Base-by-base conservation (phyloP, 2,888 invertebrate genomes). In the Corbicula japonica region DNA sequence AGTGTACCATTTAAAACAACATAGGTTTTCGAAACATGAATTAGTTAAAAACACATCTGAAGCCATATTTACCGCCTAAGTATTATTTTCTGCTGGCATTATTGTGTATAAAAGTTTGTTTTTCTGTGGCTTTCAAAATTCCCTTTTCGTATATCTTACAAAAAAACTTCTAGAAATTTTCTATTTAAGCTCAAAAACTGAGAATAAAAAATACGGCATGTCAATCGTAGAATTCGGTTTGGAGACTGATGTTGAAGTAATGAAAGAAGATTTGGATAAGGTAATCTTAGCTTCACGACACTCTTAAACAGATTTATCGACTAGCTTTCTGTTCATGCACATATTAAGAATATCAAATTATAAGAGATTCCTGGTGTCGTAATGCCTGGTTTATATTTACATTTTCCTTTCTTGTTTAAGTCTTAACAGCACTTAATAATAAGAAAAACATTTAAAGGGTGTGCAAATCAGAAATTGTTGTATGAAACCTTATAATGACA, bases 221-320 rank as follows among this genome's bases (percentile, higher is more conserved):
- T 85, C 88, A 0, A 83, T 89, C 5, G 63, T 90, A 1, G 86
- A 88, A 65, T 81, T 88, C 30, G 89, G 89, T 3, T 62, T 90
- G 12, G 86, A 89, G 41, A 90, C 89, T 0, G 90, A 88, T 8
- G 87, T 86, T 46, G 69, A 79, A 21, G 86, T 87, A 6, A 70
- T 85, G n/a, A 54, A 81, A 23, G 80, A 82, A 1, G 88, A 89
- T 65, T 70, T 90, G 6, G 52, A 85, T n/a, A 78, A 76, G 69
- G 90, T 90, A 68, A 54, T 69, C 38, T 4, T 1, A n/a, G n/a
- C 48, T n/a, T 0, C 3, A 21, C 6, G 48, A 48, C 10, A 38
- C 10, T 38, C 15, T 18, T 8, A 12, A 12, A n/a, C n/a, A n/a
- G 41, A 12, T 8, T 12, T 18, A 38, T 12, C 8, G 41, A 18